Evolutionary conservation across 1,140 invertebrate species (phyloP).

Genomic region (Aleiodes sp.): DNA sequence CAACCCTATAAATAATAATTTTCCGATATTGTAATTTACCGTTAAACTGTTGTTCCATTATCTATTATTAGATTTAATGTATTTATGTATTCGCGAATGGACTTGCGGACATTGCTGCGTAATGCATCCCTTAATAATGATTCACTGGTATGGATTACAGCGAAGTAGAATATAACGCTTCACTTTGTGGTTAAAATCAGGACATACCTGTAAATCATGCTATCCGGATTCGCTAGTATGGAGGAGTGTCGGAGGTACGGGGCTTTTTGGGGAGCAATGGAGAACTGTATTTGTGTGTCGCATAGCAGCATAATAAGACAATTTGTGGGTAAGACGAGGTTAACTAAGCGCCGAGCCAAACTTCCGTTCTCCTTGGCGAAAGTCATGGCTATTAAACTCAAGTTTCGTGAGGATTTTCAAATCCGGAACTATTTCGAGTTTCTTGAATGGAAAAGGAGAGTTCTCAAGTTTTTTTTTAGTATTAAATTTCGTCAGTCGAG

Average conservation of each 20-base stretch:
- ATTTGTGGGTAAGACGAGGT: slow-evolving; percentile 31
- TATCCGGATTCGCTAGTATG: neutral
- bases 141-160: neutral
- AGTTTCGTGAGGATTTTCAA: slow-evolving; percentile 20
- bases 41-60: neutral
- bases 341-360: slow-evolving; percentile 23
- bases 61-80: slow-evolving; percentile 7
- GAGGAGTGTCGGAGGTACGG: neutral
- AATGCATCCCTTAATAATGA: neutral
- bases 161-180: neutral
- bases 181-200: neutral
- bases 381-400: slow-evolving; percentile 30
- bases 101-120: neutral
- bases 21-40: slow-evolving; percentile 1
- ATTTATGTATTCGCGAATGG: neutral
- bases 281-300: too few relatives aligned
- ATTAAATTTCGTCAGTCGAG: neutral
- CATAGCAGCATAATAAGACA: slow-evolving; percentile 33
- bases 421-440: too few relatives aligned
- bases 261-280: too few relatives aligned
- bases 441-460: too few relatives aligned
- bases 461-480: neutral
- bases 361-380: slow-evolving; percentile 24
- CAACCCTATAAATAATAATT: neutral
- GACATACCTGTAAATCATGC: neutral